Evolutionary conservation across 2,797 vertebrate genomes (phyloP).

Genomic region (Mormyrops attenuatus): DNA sequence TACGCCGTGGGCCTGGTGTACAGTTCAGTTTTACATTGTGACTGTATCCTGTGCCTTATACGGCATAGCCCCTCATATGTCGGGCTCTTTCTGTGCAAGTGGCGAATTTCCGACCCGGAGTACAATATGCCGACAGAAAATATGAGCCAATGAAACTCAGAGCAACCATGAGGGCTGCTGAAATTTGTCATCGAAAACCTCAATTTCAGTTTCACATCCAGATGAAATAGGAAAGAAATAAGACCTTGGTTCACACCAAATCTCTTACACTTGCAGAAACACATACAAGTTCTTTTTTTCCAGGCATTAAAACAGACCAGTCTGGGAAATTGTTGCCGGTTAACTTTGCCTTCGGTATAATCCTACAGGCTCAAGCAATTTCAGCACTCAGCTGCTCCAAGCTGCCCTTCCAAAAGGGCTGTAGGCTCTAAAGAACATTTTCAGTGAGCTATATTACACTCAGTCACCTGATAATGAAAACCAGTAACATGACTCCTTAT

Average conservation of each 20-base stretch:
- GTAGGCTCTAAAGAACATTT: not conserved
- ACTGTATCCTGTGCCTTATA: not conserved
- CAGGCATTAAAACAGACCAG: constrained; percentile 50
- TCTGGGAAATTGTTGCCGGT: constrained; percentile 60
- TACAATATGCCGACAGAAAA: constrained; percentile 23
- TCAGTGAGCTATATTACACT: not conserved
- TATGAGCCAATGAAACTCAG: constrained; percentile 25
- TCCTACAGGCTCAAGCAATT: not conserved
- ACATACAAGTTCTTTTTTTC: constrained; percentile 37
- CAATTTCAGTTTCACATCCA: constrained; percentile 44
- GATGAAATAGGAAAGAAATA: constrained; percentile 32
- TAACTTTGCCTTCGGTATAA: constrained; percentile 51
- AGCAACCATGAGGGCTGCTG: constrained; percentile 27
- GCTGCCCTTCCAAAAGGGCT: not conserved
- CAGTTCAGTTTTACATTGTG: not conserved
- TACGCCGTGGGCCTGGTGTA: not conserved
- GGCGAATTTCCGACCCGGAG: constrained; percentile 18
- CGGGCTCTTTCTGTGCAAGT: not conserved
- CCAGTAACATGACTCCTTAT: not conserved
- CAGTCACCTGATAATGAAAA: not conserved
- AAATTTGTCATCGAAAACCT: constrained; percentile 28
- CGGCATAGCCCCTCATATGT: not conserved
- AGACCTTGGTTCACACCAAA: constrained; percentile 16
- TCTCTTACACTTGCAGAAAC: constrained; percentile 4
- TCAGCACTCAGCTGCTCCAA: not conserved